phyloP scores from a whole-genome alignment of 2,113 vertebrate genomes.

The Argyrosomus japonicus region DNA sequence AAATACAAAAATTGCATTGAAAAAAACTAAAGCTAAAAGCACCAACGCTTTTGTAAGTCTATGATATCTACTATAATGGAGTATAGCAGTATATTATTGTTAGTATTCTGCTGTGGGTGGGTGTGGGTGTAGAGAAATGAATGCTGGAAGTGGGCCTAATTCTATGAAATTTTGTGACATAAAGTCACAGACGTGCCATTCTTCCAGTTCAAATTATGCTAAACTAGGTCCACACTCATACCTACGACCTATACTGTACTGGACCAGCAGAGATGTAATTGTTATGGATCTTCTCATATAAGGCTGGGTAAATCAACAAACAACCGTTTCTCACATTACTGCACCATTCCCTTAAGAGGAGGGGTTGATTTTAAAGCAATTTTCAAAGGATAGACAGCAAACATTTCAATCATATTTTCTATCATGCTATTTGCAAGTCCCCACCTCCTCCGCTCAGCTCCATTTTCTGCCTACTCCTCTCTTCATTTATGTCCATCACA shows the following conservation, averaged over 20 bases:
- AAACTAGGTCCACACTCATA: neutral
- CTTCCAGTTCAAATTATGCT: conserved; percentile 10
- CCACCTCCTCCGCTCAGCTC: conserved; percentile 35
- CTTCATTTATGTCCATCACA: conserved; percentile 68
- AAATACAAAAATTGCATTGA: no score
- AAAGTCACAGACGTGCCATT: neutral
- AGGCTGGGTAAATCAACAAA: conserved; percentile 44
- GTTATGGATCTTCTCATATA: conserved; percentile 27
- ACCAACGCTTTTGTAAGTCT: no score
- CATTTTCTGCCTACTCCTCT: conserved; percentile 45
- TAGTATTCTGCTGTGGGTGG: neutral
- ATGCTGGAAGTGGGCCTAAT: neutral
- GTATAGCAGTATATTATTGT: neutral
- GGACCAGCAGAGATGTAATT: conserved; percentile 21
- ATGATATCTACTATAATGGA: neutral
- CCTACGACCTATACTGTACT: neutral
- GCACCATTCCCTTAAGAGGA: conserved; percentile 19
- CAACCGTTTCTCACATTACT: conserved; percentile 26
- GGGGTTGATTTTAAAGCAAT: conserved; percentile 42
- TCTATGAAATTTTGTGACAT: neutral
- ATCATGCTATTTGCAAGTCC: conserved; percentile 43
- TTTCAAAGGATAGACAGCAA: conserved; percentile 31
- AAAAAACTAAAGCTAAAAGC: no score
- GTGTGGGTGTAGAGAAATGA: no score
- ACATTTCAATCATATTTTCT: conserved; percentile 55